Conservation (phyloP, 2,888 invertebrate genomes). For the Nomada fabriciana region DNA sequence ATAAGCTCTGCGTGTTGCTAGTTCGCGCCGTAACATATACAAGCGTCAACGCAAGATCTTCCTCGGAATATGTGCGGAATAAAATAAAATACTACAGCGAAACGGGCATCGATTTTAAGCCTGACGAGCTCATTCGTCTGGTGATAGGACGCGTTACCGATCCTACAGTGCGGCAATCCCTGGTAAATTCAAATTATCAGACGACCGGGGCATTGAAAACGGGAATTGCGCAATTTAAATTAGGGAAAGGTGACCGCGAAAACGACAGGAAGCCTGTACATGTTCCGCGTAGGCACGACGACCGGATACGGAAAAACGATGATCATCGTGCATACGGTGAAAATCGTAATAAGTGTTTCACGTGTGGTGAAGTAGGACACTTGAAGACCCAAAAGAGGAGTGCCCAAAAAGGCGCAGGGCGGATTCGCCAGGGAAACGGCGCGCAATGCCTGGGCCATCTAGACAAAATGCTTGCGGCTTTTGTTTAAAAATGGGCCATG, state of each 20-base stretch:
- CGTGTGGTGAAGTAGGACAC: not conserved
- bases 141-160: constrained; percentile 14
- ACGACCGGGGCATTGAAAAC: not conserved
- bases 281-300: not conserved
- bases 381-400: not conserved
- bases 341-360: not conserved
- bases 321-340: too few species aligned
- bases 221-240: not conserved
- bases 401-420: not conserved
- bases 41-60: too few species aligned
- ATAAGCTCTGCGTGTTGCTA: not conserved
- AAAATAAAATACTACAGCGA: too few species aligned
- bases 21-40: too few species aligned
- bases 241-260: not conserved
- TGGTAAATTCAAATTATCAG: not conserved
- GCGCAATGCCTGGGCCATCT: too few species aligned
- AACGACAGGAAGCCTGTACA: not conserved
- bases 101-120: too few species aligned
- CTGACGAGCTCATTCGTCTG: not conserved
- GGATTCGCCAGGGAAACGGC: not conserved
- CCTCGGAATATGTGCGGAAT: too few species aligned
- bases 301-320: not conserved
- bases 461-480: not conserved
- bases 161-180: constrained; percentile 2
- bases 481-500: constrained; percentile 9